Conservation (phyloP, 2,888 invertebrate species). For the Stenchaetothrips biformis region DNA sequence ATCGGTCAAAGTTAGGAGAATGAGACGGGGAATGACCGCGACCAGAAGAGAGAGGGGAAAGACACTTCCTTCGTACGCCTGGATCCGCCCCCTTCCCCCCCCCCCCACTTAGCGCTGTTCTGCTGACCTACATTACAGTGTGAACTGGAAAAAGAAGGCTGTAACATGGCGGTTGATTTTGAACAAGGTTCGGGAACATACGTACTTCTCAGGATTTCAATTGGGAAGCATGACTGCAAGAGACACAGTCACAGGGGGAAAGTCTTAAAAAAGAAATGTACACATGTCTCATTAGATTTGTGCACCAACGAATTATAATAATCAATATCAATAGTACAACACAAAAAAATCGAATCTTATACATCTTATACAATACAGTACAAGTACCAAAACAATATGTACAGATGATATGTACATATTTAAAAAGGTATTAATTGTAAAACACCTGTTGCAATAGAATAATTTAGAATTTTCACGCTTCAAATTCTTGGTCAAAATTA, state of each 20-base stretch:
- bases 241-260: no score
- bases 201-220: neutral
- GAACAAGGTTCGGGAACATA: neutral
- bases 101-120: no score
- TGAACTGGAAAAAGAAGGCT: no score
- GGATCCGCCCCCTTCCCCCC: no score
- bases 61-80: no score
- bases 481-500: neutral
- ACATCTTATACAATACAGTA: neutral
- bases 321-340: neutral
- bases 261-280: no score
- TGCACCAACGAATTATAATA: neutral
- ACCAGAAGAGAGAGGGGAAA: no score
- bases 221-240: neutral
- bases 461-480: constrained; percentile 8
- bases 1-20: no score
- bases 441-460: neutral
- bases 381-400: neutral
- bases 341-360: neutral
- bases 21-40: no score
- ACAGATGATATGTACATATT: neutral
- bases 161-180: neutral
- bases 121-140: no score
- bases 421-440: neutral
- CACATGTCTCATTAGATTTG: neutral